Conservation (phyloP, 2,113 vertebrate genomes). For the Pollachius pollachius region DNA sequence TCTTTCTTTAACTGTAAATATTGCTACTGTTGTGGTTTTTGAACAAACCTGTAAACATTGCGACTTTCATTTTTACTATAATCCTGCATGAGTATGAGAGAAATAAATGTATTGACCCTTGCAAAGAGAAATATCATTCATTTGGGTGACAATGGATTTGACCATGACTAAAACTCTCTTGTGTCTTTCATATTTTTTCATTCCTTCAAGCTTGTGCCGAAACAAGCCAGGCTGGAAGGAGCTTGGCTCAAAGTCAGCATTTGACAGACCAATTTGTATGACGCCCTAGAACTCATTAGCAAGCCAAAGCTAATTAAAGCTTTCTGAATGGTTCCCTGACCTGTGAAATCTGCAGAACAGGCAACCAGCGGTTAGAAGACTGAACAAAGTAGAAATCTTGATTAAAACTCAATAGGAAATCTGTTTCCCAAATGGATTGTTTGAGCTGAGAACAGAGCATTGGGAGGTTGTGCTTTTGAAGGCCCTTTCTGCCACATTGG, state of each 20-base stretch:
- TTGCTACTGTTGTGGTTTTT: too few relatives aligned
- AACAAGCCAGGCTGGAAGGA: constrained; percentile 52
- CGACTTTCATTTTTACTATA: too few relatives aligned
- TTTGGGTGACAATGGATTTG: constrained; percentile 60
- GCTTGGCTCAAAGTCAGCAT: constrained; percentile 58
- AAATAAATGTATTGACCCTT: too few relatives aligned
- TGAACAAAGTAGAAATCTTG: constrained; percentile 60
- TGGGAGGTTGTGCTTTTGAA: constrained; percentile 3
- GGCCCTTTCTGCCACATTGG: constrained; percentile 29
- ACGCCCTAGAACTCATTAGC: constrained; percentile 64
- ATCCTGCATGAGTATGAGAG: neutral
- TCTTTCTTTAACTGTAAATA: too few relatives aligned
- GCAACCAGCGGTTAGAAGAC: constrained; percentile 50
- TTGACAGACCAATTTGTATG: constrained; percentile 73
- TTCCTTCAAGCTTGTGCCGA: constrained; percentile 48
- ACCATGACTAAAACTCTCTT: constrained; percentile 59
- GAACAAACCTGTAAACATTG: too few relatives aligned
- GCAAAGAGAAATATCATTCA: constrained; percentile 52
- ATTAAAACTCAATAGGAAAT: constrained; percentile 59
- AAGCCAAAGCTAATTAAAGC: constrained; percentile 69
- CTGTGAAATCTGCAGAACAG: constrained; percentile 58
- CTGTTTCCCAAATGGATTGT: constrained; percentile 46
- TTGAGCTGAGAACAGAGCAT: constrained; percentile 37
- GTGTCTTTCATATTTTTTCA: constrained; percentile 5
- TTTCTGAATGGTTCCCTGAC: constrained; percentile 67